These are phyloP conservation scores for Chelonus formosanus DNA, from an alignment of 2,888 invertebrate genomes.

Conservation along the genomic window DNA sequence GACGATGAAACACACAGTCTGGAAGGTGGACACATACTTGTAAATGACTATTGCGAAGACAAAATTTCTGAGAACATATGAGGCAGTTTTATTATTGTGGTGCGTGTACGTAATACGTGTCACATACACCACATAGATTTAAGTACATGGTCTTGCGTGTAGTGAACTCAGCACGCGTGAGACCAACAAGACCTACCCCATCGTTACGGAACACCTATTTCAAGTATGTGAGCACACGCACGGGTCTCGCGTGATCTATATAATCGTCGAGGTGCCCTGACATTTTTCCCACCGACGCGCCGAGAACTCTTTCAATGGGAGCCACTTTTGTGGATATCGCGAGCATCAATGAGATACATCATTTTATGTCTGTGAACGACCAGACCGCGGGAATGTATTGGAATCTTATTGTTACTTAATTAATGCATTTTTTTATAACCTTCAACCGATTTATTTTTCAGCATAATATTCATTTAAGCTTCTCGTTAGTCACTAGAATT, in stretches of 20 bases:
- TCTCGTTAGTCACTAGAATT: too few relatives aligned
- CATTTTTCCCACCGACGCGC: conserved; percentile 33
- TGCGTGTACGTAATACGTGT: conserved; percentile 53
- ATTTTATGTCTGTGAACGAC: conserved; percentile 2
- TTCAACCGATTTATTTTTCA: too few relatives aligned
- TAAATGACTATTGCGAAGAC: too few relatives aligned
- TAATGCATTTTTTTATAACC: too few relatives aligned
- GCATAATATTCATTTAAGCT: too few relatives aligned
- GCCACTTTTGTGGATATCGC: conserved; percentile 5
- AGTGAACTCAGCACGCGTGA: conserved; percentile 54
- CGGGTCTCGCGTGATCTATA: conserved; percentile 33
- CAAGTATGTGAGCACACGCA: conserved; percentile 32
- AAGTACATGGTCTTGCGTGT: conserved; percentile 50
- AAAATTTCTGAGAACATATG: too few relatives aligned
- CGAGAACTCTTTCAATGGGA: conserved; percentile 26
- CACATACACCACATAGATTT: conserved; percentile 36
- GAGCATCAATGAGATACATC: conserved; percentile 25
- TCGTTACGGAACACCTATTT: conserved; percentile 43
- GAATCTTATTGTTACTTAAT: too few relatives aligned
- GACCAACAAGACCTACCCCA: conserved; percentile 58
- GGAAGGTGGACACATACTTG: too few relatives aligned
- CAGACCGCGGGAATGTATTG: too few relatives aligned
- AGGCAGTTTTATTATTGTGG: too few relatives aligned
- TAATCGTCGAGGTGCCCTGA: conserved; percentile 14
- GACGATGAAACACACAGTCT: too few relatives aligned